Base-by-base conservation (phyloP, 1,140 invertebrate species). In the Calycopis cecrops region DNA sequence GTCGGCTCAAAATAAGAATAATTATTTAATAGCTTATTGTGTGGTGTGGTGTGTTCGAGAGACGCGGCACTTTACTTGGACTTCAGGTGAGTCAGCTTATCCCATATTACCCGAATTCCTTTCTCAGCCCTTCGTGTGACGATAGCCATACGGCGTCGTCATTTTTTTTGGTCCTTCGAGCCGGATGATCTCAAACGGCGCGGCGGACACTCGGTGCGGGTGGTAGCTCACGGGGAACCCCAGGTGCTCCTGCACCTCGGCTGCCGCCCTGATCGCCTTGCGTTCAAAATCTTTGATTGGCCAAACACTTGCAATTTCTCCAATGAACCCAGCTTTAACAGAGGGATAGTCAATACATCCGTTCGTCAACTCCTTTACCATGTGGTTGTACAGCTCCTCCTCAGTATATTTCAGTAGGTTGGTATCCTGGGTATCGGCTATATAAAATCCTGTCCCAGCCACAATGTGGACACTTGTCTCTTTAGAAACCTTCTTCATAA, bases 251-350 rank as follows among this genome's bases (percentile, higher is more conserved):
- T 96, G 94, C 4, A 92, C 87, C 44, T 89, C 81, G 0, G 92
- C 95, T 0, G 93, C 88, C 0, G 94, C 94, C 62, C 88, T 67
- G 18, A 97, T 92, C 0, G 91, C 91, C 60, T 83, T 89, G 53
- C 90, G 92, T 69, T 97, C 95, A 84, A 95, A 95, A 64, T 93
- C 95, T 84, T 90, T 87, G 0, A 96, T 88, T 0, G 95, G 95
- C 92, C 93, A 96, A 35, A 90, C 88, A 64, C 93, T 95, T 3
- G 93, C 95, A 51, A 96, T 91, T 88, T 97, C 95, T 16, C 95
- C 95, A 66, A 97, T 93, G 53, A 95, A 92, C 12, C 95, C 95
- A 67, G 94, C 93, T 70, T 92, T 93, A 0, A 95, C 89, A 10
- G 78, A 73, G 0, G 85, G 79, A 50, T 85, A 79, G 9, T 90